Percentiles rank a stretch among this genome's conserved stretches.
Conservation (phyloP, 2,888 invertebrate genomes). For the Ellobium chinense region DNA sequence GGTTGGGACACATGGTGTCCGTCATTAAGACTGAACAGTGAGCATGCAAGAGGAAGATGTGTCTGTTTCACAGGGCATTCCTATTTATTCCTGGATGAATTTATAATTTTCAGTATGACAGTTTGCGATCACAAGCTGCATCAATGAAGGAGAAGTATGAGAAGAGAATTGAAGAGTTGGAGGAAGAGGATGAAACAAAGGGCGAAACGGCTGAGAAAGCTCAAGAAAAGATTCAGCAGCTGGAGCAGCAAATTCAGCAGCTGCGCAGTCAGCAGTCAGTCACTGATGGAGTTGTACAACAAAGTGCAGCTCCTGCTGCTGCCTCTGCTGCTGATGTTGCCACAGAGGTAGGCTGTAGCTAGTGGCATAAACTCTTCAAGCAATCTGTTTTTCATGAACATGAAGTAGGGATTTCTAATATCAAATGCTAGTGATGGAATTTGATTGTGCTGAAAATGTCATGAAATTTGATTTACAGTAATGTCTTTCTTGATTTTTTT, state of each 20-base stretch:
- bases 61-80: not conserved
- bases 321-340: slow-evolving; percentile 50
- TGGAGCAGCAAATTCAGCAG: slow-evolving; percentile 46
- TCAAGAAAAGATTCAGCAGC: slow-evolving; percentile 33
- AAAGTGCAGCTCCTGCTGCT: slow-evolving; percentile 4
- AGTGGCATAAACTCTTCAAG: too few relatives aligned
- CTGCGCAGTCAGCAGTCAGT: slow-evolving; percentile 11
- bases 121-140: slow-evolving; percentile 68
- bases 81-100: not conserved
- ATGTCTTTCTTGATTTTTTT: too few relatives aligned
- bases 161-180: slow-evolving; percentile 69
- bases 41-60: not conserved
- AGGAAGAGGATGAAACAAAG: slow-evolving; percentile 59
- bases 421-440: too few relatives aligned
- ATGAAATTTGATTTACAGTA: too few relatives aligned
- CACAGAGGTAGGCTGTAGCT: slow-evolving; percentile 59
- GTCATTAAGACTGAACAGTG: not conserved
- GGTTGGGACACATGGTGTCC: not conserved
- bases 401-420: too few relatives aligned
- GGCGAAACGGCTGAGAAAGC: slow-evolving; percentile 51
- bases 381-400: too few relatives aligned
- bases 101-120: slow-evolving; percentile 68
- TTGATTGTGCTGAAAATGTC: too few relatives aligned
- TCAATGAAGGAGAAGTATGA: slow-evolving; percentile 75
- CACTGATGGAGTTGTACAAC: not conserved